Evolutionary conservation across 2,888 invertebrate species (phyloP), one percentile per base, ranked within the genome.

Genomic region (Yponomeuta cagnagella): DNA sequence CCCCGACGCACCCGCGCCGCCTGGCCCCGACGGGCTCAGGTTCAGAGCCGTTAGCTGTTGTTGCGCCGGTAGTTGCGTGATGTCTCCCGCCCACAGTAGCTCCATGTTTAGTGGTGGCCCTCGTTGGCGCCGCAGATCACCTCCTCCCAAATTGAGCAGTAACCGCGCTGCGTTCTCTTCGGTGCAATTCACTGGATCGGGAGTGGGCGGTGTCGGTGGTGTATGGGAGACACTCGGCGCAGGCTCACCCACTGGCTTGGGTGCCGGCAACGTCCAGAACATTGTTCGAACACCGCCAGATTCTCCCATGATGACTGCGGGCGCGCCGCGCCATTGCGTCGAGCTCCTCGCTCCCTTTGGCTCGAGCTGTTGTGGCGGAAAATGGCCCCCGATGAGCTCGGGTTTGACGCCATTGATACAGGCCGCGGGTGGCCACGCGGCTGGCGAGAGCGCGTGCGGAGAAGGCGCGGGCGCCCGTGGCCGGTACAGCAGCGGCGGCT

Each of bases 251-350:
- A 93, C 91, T 63, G 94, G 82, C 58, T 85, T 85, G 2, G 90
- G 93, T 63, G 94, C 94, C 70, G 94, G 93, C 31, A 94, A 87
- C 71, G 94, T 94, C 94, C 94, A 94, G 73, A 94, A 94, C 94
- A 94, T 94, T 37, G 94, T 94, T 68, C 95, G 93, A 0, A 98
- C 97, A 65, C 97, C 97, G 71, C 97, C 98, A 63, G 97, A 97
- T 86, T 98, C 97, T 69, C 97, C 97, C 97, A 98, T 97, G 76
- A 98, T 97, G 74, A 97, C 97, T 69, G 97, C 96, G 48, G 98
- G 97, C 70, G 97, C 96, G 79, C 85, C 95, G 80, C 90, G 94
- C 91, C 90, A 90, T 87, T 88, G 92, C 69, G 85, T 80, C 78
- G 83, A 83, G 10, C 89, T 87, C 77, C 92, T 80, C 64, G 90